Evolutionary conservation across 2,797 vertebrate genomes (phyloP).

Genomic region (Columba guinea): DNA sequence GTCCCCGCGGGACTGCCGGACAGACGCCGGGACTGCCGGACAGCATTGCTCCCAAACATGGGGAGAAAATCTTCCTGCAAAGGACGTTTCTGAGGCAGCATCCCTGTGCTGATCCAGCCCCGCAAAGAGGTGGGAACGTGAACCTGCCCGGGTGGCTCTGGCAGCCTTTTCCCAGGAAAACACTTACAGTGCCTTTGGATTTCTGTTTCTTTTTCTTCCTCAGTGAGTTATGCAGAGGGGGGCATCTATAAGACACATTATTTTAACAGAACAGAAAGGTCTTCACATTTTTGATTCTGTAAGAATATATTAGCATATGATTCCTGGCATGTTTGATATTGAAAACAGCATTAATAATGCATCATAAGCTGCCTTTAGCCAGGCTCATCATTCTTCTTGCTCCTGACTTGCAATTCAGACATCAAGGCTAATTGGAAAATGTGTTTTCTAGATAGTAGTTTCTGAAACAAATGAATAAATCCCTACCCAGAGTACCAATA

Average conservation of each 20-base stretch:
- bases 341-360: slow-evolving; percentile 65
- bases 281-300: not conserved
- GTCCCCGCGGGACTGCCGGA: not conserved
- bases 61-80: accelerated
- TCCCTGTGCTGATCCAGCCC: accelerated
- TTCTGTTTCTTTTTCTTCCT: not conserved
- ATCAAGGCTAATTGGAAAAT: slow-evolving; percentile 46
- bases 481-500: not conserved
- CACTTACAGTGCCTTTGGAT: accelerated
- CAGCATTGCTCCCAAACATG: not conserved
- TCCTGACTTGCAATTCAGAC: slow-evolving; percentile 16
- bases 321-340: slow-evolving; percentile 36
- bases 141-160: not conserved
- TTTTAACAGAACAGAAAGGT: not conserved
- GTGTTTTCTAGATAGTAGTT: not conserved
- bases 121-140: accelerated
- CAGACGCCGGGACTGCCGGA: not conserved
- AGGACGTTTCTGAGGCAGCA: accelerated
- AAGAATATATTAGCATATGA: not conserved
- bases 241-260: not conserved
- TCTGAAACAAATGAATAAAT: not conserved
- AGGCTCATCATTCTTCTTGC: not conserved
- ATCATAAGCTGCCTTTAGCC: slow-evolving; percentile 25
- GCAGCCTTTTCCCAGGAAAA: not conserved
- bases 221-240: accelerated